Base-by-base conservation (phyloP, 2,888 invertebrate genomes). In the Pyrochroa serraticornis region DNA sequence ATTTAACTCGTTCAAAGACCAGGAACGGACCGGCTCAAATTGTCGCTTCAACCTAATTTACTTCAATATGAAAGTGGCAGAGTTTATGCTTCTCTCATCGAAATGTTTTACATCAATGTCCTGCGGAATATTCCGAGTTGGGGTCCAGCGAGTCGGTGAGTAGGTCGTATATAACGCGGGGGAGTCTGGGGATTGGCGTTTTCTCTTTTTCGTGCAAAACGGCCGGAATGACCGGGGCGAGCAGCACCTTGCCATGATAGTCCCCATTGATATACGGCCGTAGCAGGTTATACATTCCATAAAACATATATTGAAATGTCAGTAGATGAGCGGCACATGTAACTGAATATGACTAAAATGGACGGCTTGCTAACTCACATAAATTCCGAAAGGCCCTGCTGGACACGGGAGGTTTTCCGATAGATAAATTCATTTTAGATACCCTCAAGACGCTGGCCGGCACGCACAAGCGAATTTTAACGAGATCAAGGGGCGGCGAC, bases 181-280 rank as follows among this genome's bases (percentile, higher is more conserved):
- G 47, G 52, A 53, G 64, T 62, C 68, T 63, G 69, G 67, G 66
- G 55, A 62, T 45, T 51, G 41, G 48, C 56, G 64, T 60, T 62
- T 62, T 61, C 59, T 59, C 67, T 57, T 59, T 63, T 61, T 34
- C 7, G 31, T 37, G 47, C 33, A 43, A 42, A 59, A 59, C 44
- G 56, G 57, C 45, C 58, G 67, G 62, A 67, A 69, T 68, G 69
- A 67, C 70, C 69, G 65, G 60, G 43, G 46, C 49, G 36, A 48
- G 77, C 74, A 71, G 72, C 79, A 77, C 77, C 77, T 79, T 77
- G 78, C 76, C 68, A 74, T 77, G 78, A 79, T 78, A 75, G 78
- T 74, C 75, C 76, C 73, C 66, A 67, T 74, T 79, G 79, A 79
- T 79, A 79, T 79, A 79, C 71, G 75, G 68, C 71, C 67, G 49